phyloP scores from a whole-genome alignment of 2,888 invertebrate species.

The Xestia sexstrigata region DNA sequence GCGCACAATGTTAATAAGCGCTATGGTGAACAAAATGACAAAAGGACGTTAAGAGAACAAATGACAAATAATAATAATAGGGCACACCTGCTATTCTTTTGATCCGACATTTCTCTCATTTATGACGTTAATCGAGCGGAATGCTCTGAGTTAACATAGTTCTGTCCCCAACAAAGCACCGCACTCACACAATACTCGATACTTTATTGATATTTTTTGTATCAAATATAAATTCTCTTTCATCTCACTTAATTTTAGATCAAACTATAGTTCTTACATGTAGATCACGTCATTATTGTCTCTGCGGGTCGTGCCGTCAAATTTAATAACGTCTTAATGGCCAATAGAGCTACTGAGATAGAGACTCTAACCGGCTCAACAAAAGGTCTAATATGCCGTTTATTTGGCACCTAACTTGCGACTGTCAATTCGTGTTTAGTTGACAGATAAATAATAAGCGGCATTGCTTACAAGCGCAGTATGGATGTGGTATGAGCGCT shows the following conservation, averaged over 20 bases:
- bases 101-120: constrained; percentile 90
- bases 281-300: constrained; percentile 89
- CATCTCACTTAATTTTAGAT: constrained; percentile 90
- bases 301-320: constrained; percentile 76
- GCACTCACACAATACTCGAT: constrained; percentile 85
- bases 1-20: constrained; percentile 78
- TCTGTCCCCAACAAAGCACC: constrained; percentile 86
- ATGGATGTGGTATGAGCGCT: constrained; percentile 85
- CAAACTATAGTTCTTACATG: constrained; percentile 89
- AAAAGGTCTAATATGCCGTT: constrained; percentile 66
- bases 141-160: constrained; percentile 87
- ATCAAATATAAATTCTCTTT: constrained; percentile 88
- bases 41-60: constrained; percentile 83
- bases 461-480: constrained; percentile 84
- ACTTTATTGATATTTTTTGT: constrained; percentile 89
- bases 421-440: constrained; percentile 76
- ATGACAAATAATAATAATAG: constrained; percentile 90
- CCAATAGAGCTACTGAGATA: constrained; percentile 55
- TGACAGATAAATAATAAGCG: constrained; percentile 89
- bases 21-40: constrained; percentile 79
- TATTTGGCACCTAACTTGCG: constrained; percentile 65
- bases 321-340: constrained; percentile 72
- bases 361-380: constrained; percentile 69
- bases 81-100: constrained; percentile 90
- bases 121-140: constrained; percentile 90